Base-by-base conservation (phyloP, 2,113 vertebrate species). In the Aptenodytes patagonicus region DNA sequence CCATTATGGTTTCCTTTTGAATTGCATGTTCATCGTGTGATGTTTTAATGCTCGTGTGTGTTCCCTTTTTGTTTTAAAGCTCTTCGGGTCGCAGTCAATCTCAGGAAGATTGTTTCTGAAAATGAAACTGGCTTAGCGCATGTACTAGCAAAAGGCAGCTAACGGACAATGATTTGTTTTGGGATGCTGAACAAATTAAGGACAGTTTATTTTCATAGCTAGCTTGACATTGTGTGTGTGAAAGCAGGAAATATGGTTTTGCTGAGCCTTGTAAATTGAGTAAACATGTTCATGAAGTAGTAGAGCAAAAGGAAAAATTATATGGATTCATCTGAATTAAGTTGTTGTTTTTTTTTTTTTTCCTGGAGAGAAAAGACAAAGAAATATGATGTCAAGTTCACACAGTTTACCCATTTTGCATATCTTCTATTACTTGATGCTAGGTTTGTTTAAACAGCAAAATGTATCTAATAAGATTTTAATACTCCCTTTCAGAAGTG, bases 1-100 rank as follows among this genome's bases (percentile, higher is more conserved):
- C 89, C 75, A 17, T 93, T 82, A 83, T 36, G 71, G 64, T 96
- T 98, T 97, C 69, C 87, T 95, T 94, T 88, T 28, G 49, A 90
- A 81, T 86, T 94, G 89, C 88, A 7, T 65, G 79, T 84, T 95
- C 79, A 20, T 66, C 3, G 1, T 71, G 85, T 83, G 75, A 91
- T 84, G 58, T 85, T 85, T 83, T 68, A 78, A 76, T 89, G 81
- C 89, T 92, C 1, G 1, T n/a, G 73, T 65, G 64, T 75, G 72
- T 93, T 95, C 64, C 17, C 8, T 22, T 55, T 75, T 44, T 62
- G 19, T 83, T 92, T 71, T 32, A 26, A 69, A 55, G 29, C 34
- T 70, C 40, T 62, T 40, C 49, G 62, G 28, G 44, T 64, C 34
- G 15, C 62, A 69, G 73, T 92, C 44, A 13, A 32, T 49, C 83